Percentiles rank a stretch among this genome's conserved stretches.
Conservation (phyloP, 2,888 invertebrate genomes). For the Autographa gamma region DNA sequence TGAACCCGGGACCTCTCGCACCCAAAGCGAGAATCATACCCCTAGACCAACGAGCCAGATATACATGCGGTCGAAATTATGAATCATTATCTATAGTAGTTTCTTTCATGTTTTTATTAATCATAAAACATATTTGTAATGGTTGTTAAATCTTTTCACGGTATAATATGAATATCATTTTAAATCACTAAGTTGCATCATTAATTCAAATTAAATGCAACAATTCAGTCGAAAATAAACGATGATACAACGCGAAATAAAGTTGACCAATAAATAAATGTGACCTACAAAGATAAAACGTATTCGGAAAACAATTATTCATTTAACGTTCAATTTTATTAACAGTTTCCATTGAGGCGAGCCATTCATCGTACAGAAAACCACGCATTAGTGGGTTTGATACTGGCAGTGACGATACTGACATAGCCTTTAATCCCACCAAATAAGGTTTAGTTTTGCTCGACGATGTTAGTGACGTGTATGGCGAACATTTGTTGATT, state of each 20-base stretch:
- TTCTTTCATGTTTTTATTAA: background rate
- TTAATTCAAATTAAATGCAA: background rate
- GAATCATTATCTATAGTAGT: background rate
- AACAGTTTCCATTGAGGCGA: constrained; percentile 17
- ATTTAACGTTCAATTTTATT: constrained; percentile 4
- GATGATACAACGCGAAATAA: background rate
- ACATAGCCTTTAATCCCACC: background rate
- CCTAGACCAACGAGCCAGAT: constrained; percentile 88
- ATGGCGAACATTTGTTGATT: constrained; percentile 19
- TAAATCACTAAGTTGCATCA: no score
- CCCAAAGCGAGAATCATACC: constrained; percentile 90
- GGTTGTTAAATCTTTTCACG: background rate
- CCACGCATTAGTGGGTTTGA: background rate
- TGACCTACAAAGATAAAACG: constrained; percentile 6
- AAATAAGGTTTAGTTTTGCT: background rate
- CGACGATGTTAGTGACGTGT: background rate
- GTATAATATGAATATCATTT: background rate
- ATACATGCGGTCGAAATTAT: accelerated
- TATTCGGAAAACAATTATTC: constrained; percentile 7
- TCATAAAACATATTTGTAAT: no score
- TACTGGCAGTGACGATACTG: background rate
- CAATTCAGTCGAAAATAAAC: background rate
- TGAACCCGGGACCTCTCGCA: constrained; percentile 90
- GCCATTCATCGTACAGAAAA: constrained; percentile 11
- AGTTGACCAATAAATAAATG: background rate